Percentiles rank a stretch among this genome's conserved stretches.
These are phyloP conservation scores for Ceyx margarethae DNA, from an alignment of 2,113 vertebrate species.

Conservation along the genomic window DNA sequence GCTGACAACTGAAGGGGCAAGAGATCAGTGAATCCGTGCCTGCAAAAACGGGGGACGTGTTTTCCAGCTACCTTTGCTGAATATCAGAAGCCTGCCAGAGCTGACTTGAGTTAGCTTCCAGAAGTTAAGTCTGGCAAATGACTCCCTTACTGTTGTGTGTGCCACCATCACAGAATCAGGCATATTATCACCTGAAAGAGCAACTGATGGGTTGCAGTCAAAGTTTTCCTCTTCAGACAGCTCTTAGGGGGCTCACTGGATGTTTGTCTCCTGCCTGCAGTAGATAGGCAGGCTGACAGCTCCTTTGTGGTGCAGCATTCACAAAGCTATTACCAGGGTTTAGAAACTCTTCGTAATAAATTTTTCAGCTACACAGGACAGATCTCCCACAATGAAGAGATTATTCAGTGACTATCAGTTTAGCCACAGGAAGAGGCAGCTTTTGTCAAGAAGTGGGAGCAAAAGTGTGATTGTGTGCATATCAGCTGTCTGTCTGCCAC, in stretches of 20 bases:
- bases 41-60: neutral
- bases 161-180: neutral
- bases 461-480: fast-evolving
- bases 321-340: neutral
- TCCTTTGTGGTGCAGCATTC: neutral
- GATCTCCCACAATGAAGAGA: neutral
- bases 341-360: neutral
- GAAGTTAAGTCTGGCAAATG: neutral
- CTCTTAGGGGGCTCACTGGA: neutral
- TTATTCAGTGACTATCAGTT: neutral
- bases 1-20: neutral
- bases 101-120: neutral
- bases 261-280: neutral
- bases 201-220: neutral
- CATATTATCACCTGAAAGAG: neutral
- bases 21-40: neutral
- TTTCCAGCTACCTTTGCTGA: neutral
- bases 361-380: neutral
- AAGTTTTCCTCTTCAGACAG: neutral
- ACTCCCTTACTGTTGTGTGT: neutral
- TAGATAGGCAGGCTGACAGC: neutral
- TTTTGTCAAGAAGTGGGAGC: neutral
- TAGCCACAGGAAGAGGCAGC: neutral
- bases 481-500: neutral
- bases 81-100: neutral